Evolutionary conservation across 1,140 invertebrate genomes (phyloP).

Genomic region (Leptopilina clavipes): DNA sequence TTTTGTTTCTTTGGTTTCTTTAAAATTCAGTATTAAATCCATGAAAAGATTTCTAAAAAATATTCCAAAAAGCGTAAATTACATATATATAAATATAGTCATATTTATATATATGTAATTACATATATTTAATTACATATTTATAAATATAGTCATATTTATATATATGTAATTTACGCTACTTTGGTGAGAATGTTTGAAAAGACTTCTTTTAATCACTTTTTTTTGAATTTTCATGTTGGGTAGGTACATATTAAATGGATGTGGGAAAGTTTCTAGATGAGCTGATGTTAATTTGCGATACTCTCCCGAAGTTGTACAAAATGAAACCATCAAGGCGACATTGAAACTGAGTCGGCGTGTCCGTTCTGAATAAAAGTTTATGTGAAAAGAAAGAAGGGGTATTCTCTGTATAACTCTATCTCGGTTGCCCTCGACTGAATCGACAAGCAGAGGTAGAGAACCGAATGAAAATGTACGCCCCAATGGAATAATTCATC

Average conservation of each 20-base stretch:
- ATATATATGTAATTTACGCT: too few relatives aligned
- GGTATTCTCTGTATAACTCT: conserved; percentile 3
- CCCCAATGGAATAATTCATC: conserved; percentile 33
- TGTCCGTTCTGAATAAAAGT: conserved; percentile 16
- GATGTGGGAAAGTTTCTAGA: conserved; percentile 9
- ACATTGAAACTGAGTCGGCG: conserved; percentile 37
- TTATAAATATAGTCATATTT: too few relatives aligned
- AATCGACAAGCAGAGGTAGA: background rate
- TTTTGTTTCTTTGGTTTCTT: too few relatives aligned
- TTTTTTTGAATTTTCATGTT: background rate
- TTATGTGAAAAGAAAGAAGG: conserved; percentile 33
- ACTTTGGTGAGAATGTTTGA: too few relatives aligned
- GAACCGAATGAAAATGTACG: conserved; percentile 28
- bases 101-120: too few relatives aligned
- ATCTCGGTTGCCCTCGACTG: conserved; percentile 9
- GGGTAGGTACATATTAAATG: too few relatives aligned
- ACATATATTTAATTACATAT: too few relatives aligned
- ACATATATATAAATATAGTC: too few relatives aligned
- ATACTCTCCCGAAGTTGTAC: background rate
- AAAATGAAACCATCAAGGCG: conserved; percentile 24
- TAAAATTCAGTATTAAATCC: too few relatives aligned
- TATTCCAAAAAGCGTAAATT: too few relatives aligned
- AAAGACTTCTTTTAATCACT: background rate
- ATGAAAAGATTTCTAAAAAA: too few relatives aligned
- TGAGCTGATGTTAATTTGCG: conserved; percentile 31